These are phyloP conservation scores for Coilia nasus DNA, from an alignment of 2,797 vertebrate genomes.

Conservation along the genomic window DNA sequence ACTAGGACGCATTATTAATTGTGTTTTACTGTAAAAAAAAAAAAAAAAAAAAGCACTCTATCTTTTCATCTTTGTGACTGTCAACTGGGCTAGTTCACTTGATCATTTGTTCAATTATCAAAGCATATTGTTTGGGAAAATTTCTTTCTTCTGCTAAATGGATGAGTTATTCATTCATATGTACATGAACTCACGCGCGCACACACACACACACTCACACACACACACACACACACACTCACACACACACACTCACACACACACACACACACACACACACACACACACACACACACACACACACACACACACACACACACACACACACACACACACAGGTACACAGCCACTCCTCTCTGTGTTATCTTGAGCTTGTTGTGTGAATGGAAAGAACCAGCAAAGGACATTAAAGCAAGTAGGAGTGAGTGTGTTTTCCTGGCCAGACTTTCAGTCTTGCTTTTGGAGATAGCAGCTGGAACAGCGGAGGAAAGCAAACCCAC, in stretches of 20 bases:
- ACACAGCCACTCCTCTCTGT: slow-evolving; percentile 36
- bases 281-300: slow-evolving; percentile 23
- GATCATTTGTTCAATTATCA: background rate
- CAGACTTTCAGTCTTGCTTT: slow-evolving; percentile 61
- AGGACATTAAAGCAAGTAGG: slow-evolving; percentile 64
- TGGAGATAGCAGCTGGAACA: slow-evolving; percentile 69
- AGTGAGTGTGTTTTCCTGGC: slow-evolving; percentile 58
- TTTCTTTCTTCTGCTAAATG: background rate
- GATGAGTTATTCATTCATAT: background rate
- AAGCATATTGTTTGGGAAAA: background rate
- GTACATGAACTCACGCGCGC: background rate
- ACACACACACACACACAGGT: slow-evolving; percentile 43
- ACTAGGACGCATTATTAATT: no score
- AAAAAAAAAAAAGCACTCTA: background rate
- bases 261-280: background rate
- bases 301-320: slow-evolving; percentile 33
- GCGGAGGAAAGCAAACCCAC: slow-evolving; percentile 69
- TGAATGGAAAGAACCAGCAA: slow-evolving; percentile 58
- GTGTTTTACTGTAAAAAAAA: no score
- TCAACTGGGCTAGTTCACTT: no score
- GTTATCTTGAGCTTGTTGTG: slow-evolving; percentile 69
- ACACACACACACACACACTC: slow-evolving; percentile 16
- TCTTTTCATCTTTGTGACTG: no score
- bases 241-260: slow-evolving; percentile 15
- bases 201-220: slow-evolving; percentile 10